Base-by-base conservation (phyloP, 2,113 vertebrate species). In the Pleuronectes platessa region DNA sequence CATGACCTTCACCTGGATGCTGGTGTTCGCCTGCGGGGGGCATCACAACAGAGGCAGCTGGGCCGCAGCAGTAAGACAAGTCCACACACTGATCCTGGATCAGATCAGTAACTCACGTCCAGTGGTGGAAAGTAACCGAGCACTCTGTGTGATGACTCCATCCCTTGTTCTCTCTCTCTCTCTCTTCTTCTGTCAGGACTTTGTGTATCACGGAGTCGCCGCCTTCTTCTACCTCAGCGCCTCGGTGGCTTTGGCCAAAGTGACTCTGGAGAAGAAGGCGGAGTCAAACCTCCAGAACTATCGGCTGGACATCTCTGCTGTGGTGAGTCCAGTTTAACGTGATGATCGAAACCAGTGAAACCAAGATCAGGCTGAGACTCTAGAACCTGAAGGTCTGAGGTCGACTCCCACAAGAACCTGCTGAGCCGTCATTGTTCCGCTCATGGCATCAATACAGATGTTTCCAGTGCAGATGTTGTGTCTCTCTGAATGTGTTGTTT, bases 221-320 rank as follows among this genome's bases (percentile, higher is more conserved):
- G 87, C 95, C 24, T 74, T 96, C 60, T 93, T 97, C 86, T 97
- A 97, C 87, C 92, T 97, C 78, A 96, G 96, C 2, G 94, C 95
- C 0, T 90, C 96, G 0, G 95, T 96, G 60, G 11, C 91, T n/a
- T 82, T 95, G 86, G 95, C 95, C 63, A 68, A 0, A 7, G 0
- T 64, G 79, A 96, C 92, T 0, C 13, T 65, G 2, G n/a, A 62
- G 0, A 47, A 1, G 45, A 79, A 45, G 5, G 40, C 47, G 0
- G 61, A 4, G 4, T 0, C 2, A 2, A 2, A 0, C 0, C 5
- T 17, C 42, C 42, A 24, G 1, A 74, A 62, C 64, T 95, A 97
- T 83, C 85, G 77, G 71, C 88, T 96, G 75, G 92, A 96, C 66
- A 75, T 96, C 55, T 86, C 96, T 40, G 95, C 96, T 0, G 94